A percentile compares a stretch with the other conserved stretches of the same genome.
Conservation (phyloP, 2,113 vertebrate genomes). For the Eclectus roratus region DNA sequence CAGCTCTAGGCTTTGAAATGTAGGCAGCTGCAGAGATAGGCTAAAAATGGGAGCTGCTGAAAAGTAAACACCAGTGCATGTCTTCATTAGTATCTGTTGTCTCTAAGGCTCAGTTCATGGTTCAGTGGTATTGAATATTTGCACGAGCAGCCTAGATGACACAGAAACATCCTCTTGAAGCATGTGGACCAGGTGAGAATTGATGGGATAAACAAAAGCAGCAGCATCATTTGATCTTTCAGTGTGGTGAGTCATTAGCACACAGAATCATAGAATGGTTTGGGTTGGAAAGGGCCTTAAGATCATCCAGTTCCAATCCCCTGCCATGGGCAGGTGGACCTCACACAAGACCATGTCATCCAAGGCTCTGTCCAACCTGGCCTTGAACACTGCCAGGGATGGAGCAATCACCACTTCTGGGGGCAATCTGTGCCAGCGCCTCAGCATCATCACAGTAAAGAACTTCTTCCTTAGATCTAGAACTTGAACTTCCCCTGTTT, state of each 20-base stretch:
- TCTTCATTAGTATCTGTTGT: background rate
- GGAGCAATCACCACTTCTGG: background rate
- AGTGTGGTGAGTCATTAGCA: accelerated
- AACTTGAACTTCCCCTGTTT: background rate
- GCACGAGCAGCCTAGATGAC: background rate
- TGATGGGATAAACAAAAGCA: background rate
- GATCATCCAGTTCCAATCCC: background rate
- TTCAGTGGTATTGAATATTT: background rate
- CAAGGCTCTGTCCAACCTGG: too few relatives aligned
- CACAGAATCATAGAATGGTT: background rate
- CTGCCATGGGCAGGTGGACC: background rate
- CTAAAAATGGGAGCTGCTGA: background rate
- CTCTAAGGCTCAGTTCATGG: background rate
- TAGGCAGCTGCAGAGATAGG: background rate
- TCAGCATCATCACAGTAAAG: background rate
- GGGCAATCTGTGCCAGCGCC: accelerated
- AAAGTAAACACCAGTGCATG: background rate
- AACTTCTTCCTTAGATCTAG: background rate
- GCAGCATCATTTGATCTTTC: background rate
- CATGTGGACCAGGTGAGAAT: background rate
- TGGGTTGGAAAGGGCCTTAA: background rate
- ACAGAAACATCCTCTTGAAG: background rate
- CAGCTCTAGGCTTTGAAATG: background rate
- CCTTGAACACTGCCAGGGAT: too few relatives aligned
- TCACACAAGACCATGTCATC: accelerated